phyloP scores from a whole-genome alignment of 2,113 vertebrate genomes.

The Apodemus speciosus region DNA sequence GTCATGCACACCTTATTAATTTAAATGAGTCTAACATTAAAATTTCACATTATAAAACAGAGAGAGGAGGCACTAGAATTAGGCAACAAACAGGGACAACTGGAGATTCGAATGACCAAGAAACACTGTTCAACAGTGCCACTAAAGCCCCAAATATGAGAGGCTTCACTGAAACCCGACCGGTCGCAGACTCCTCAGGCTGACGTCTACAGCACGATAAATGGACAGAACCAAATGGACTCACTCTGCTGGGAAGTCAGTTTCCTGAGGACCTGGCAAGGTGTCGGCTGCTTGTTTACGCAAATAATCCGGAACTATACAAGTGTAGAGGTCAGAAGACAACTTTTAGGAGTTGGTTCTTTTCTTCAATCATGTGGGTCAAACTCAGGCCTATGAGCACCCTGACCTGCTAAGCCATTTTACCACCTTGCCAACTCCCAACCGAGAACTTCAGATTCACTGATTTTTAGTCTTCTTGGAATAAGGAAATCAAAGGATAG shows the following conservation, averaged over 20 bases:
- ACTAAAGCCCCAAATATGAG: neutral
- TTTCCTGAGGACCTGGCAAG: constrained; percentile 14
- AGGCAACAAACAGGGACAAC: neutral
- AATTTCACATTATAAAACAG: constrained; percentile 46
- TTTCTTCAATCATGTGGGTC: neutral
- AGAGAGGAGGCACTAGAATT: neutral
- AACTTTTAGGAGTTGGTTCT: neutral
- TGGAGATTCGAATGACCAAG: neutral
- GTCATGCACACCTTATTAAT: neutral
- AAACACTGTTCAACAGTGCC: neutral
- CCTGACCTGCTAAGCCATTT: neutral
- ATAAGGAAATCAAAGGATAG: constrained; percentile 35
- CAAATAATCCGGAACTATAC: neutral
- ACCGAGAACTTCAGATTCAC: neutral
- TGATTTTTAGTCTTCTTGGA: neutral
- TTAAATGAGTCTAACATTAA: neutral
- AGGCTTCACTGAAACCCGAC: neutral
- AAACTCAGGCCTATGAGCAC: neutral
- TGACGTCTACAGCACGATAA: constrained; percentile 14
- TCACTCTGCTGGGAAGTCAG: constrained; percentile 28
- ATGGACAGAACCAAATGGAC: constrained; percentile 11
- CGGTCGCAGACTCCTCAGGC: neutral
- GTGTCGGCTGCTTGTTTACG: neutral
- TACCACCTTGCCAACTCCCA: neutral
- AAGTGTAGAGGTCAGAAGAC: too few relatives aligned